phyloP scores from a whole-genome alignment of 2,888 invertebrate genomes.

The Hypercompe scribonia region DNA sequence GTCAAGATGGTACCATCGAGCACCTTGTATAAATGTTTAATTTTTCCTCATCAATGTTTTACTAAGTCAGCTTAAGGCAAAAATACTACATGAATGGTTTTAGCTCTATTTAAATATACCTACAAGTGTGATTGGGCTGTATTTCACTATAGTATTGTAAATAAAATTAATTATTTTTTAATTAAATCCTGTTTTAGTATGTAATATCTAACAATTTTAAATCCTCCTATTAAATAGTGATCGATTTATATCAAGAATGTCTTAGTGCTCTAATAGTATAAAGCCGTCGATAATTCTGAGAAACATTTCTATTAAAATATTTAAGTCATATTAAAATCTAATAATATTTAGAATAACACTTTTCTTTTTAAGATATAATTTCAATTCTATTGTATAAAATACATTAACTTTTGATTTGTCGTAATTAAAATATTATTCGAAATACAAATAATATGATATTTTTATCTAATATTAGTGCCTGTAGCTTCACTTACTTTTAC shows the following conservation, averaged over 20 bases:
- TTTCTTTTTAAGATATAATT: too few relatives aligned
- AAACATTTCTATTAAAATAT: neutral
- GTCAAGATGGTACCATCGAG: slow-evolving; percentile 25
- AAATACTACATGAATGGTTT: neutral
- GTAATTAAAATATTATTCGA: neutral
- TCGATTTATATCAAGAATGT: too few relatives aligned
- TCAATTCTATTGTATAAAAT: neutral
- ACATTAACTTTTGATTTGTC: neutral
- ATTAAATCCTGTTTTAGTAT: too few relatives aligned
- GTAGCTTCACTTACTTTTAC: too few relatives aligned
- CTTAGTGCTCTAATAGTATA: too few relatives aligned
- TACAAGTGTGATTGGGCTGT: too few relatives aligned
- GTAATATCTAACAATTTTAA: too few relatives aligned
- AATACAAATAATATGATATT: neutral
- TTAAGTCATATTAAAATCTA: neutral
- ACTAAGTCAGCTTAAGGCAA: neutral
- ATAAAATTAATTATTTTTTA: too few relatives aligned
- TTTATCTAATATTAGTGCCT: neutral
- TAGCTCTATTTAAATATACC: too few relatives aligned
- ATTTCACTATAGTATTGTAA: too few relatives aligned
- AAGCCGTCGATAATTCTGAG: too few relatives aligned
- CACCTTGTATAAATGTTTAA: slow-evolving; percentile 12
- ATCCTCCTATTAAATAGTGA: too few relatives aligned
- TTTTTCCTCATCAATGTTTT: slow-evolving; percentile 9
- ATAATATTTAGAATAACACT: neutral